These are phyloP conservation scores for Drosophila algonquin DNA, from an alignment of 2,888 invertebrate genomes.

Conservation along the genomic window DNA sequence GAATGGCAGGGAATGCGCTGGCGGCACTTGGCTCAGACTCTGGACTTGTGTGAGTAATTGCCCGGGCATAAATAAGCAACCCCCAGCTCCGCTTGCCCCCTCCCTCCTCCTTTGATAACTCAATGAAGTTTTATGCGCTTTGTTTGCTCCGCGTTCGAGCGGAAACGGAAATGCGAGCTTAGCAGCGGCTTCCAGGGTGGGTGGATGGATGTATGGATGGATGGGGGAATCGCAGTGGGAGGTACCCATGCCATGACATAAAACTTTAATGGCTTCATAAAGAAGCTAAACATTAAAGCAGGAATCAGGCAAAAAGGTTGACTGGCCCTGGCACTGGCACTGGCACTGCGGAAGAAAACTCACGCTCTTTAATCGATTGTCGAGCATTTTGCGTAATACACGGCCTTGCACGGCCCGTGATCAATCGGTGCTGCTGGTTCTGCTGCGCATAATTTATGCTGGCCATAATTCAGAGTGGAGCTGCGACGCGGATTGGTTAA, in stretches of 20 bases:
- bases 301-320: not conserved
- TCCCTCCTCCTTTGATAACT: constrained; percentile 57
- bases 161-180: constrained; percentile 55
- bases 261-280: not conserved
- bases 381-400: not conserved
- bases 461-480: constrained; percentile 34
- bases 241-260: not conserved
- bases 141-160: constrained; percentile 52
- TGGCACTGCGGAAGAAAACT: not conserved
- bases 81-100: not conserved
- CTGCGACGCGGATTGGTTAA: constrained; percentile 36
- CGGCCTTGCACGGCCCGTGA: constrained; percentile 4
- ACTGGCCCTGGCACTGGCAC: too few species aligned
- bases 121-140: constrained; percentile 70
- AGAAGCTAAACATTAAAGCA: constrained; percentile 3
- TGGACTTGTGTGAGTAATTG: constrained; percentile 41
- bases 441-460: constrained; percentile 37
- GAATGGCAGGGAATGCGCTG: constrained; percentile 40
- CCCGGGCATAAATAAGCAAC: constrained; percentile 34
- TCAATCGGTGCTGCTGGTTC: constrained; percentile 12
- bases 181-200: constrained; percentile 4
- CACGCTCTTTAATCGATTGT: constrained; percentile 10
- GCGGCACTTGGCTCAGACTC: constrained; percentile 13
- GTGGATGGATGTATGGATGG: too few species aligned
- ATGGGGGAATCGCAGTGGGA: not conserved